These are phyloP conservation scores for Lepeophtheirus salmonis DNA, from an alignment of 1,140 invertebrate genomes.

Conservation along the genomic window DNA sequence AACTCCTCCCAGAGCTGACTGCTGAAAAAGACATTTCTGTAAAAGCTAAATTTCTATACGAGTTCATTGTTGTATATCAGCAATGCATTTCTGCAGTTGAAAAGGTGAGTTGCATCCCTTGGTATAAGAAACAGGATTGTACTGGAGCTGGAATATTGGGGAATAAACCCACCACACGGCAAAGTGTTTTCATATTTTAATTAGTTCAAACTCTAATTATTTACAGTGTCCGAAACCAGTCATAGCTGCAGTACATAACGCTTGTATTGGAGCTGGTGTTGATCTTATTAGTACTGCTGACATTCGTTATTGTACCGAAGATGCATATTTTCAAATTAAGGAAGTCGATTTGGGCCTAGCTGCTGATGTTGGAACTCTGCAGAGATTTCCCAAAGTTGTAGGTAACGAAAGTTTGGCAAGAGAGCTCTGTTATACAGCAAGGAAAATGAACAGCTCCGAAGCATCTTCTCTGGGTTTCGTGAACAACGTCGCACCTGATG, in stretches of 20 bases:
- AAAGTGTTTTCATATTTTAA: too few relatives aligned
- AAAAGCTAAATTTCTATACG: too few relatives aligned
- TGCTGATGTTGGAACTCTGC: conserved; percentile 82
- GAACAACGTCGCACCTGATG: conserved; percentile 35
- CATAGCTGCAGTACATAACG: conserved; percentile 62
- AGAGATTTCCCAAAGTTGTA: conserved; percentile 77
- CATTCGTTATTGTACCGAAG: conserved; percentile 71
- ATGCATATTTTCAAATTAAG: conserved; percentile 82
- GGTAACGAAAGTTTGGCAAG: conserved; percentile 66
- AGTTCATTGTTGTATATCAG: too few relatives aligned
- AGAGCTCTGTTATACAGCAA: conserved; percentile 66
- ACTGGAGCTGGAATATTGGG: too few relatives aligned
- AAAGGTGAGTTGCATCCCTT: too few relatives aligned
- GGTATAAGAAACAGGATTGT: too few relatives aligned
- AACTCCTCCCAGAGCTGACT: too few relatives aligned
- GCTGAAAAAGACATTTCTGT: too few relatives aligned
- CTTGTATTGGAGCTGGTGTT: conserved; percentile 74
- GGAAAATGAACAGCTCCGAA: conserved; percentile 60
- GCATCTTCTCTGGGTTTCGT: conserved; percentile 49
- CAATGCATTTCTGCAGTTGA: too few relatives aligned
- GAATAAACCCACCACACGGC: too few relatives aligned
- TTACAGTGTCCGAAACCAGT: conserved; percentile 65
- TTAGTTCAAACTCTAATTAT: too few relatives aligned
- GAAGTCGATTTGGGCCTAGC: conserved; percentile 66
- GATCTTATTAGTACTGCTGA: conserved; percentile 69